phyloP scores from a whole-genome alignment of 2,113 vertebrate species.

The Cyphomyrus discorhynchus region DNA sequence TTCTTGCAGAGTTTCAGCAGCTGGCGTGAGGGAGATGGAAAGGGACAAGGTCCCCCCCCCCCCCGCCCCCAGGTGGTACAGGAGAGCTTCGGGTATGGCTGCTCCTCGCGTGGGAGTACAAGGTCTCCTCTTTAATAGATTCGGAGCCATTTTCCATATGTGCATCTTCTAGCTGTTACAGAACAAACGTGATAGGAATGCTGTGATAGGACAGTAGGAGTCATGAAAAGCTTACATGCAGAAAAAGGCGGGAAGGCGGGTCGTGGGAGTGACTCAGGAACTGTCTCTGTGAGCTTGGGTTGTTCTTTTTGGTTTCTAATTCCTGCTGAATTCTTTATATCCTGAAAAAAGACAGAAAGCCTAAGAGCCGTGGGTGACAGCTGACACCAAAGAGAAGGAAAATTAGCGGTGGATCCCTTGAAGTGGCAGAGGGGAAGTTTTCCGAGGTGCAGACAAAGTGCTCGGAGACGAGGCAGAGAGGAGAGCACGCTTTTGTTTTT shows the following conservation, averaged over 20 bases:
- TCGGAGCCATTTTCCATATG: background rate
- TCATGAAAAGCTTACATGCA: background rate
- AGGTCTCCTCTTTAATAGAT: slow-evolving; percentile 3
- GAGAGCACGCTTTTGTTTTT: background rate
- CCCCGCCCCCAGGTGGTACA: background rate
- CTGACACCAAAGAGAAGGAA: background rate
- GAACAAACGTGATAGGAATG: background rate
- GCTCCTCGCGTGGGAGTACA: background rate
- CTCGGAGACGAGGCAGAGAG: background rate
- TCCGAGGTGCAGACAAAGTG: background rate
- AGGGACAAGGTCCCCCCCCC: slow-evolving; percentile 36
- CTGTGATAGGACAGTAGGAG: background rate
- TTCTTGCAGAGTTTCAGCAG: slow-evolving; percentile 49
- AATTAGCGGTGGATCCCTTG: background rate
- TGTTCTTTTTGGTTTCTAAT: slow-evolving; percentile 11
- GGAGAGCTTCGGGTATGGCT: slow-evolving; percentile 21
- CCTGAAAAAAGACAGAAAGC: background rate
- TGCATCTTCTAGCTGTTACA: background rate
- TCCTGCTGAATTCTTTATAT: slow-evolving; percentile 17
- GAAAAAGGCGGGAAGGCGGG: background rate
- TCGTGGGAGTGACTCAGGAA: background rate
- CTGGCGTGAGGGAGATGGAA: slow-evolving; percentile 38
- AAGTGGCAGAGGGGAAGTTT: background rate
- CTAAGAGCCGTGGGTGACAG: background rate
- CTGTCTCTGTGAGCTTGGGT: background rate